phyloP scores from a whole-genome alignment of 2,888 invertebrate genomes.

The Keiferia lycopersicella region DNA sequence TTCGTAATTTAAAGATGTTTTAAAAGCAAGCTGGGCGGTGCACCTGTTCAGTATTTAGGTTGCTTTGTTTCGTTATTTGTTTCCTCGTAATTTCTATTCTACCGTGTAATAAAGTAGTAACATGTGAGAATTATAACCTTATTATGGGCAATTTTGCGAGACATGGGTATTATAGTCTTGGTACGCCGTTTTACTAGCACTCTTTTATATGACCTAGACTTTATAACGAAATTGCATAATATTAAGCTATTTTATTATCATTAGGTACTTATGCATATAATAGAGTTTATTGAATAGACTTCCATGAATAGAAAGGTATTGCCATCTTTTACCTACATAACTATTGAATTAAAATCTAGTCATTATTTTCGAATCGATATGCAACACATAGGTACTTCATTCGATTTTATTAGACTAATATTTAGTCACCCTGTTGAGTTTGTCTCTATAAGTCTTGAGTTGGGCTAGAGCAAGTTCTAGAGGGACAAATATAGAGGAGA shows the following conservation, averaged over 20 bases:
- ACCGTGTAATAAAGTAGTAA: slow-evolving; percentile 15
- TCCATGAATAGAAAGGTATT: too few species aligned
- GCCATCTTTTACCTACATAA: too few species aligned
- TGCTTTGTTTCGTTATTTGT: slow-evolving; percentile 19
- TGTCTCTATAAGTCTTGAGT: too few species aligned
- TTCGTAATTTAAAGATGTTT: slow-evolving; percentile 38
- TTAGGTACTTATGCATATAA: too few species aligned
- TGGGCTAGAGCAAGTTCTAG: too few species aligned
- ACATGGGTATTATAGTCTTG: background rate
- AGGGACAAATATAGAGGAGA: too few species aligned
- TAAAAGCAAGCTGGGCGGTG: slow-evolving; percentile 27
- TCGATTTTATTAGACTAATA: too few species aligned
- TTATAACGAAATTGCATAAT: background rate
- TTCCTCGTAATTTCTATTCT: slow-evolving; percentile 17
- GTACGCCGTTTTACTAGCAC: background rate
- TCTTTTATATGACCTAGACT: background rate
- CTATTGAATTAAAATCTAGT: background rate
- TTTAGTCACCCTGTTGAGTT: too few species aligned
- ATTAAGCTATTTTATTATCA: too few species aligned
- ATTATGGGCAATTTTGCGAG: slow-evolving; percentile 13
- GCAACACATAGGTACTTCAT: too few species aligned
- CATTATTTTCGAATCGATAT: background rate
- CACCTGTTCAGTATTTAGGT: slow-evolving; percentile 27
- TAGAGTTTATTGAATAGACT: too few species aligned
- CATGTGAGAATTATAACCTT: slow-evolving; percentile 10